Evolutionary conservation across 2,888 invertebrate species (phyloP), one percentile per base, ranked within the genome.

Genomic region (Tubulanus polymorphus): DNA sequence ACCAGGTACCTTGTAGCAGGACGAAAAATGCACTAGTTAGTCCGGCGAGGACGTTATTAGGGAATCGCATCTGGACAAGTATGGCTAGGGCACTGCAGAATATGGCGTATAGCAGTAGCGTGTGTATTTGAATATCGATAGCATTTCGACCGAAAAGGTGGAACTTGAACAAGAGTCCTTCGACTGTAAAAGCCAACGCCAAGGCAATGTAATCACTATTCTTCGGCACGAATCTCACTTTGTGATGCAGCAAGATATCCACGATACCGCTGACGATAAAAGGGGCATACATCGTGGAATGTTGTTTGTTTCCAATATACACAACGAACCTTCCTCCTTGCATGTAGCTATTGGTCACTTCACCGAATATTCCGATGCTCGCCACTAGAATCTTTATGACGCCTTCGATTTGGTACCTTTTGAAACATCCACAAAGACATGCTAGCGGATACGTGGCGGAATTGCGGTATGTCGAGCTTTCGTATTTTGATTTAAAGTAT

Each of bases 1-100:
- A 82, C 83, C 83, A 83, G 2, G 80, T 79, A n/a, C 83, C 83
- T 67, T 83, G 83, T 6, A 82, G 68, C n/a, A 81, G 57, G 1
- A 76, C 70, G 54, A 80, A 78, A 59, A 76, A 81, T 8, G 74
- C 61, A 45, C 82, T 61, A 10, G 71, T 61, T 41, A 82, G 59
- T 0, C 79, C 70, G 2, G 76, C 66, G 32, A 81, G 51, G 6
- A 81, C 69, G 54, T 68, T 73, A 32, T 51, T 72, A 61, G 76
- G 72, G 59, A 71, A 73, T 12, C 62, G 65, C 70, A 79, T 74
- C 66, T 83, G 82, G 28, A 78, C 52, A 1, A 76, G 45, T 1
- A 71, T 60, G 3, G 74, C 64, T 2, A 78, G 28, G 5, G 75
- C 65, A 57, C 73, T 74, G 2, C 66, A 71, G 35, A 68, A 68